Percentiles rank a stretch among this genome's conserved stretches.
These are phyloP conservation scores for Epizoanthus rinbou DNA, from an alignment of 92 coral and sea anemone genomes.

Conservation along the genomic window DNA sequence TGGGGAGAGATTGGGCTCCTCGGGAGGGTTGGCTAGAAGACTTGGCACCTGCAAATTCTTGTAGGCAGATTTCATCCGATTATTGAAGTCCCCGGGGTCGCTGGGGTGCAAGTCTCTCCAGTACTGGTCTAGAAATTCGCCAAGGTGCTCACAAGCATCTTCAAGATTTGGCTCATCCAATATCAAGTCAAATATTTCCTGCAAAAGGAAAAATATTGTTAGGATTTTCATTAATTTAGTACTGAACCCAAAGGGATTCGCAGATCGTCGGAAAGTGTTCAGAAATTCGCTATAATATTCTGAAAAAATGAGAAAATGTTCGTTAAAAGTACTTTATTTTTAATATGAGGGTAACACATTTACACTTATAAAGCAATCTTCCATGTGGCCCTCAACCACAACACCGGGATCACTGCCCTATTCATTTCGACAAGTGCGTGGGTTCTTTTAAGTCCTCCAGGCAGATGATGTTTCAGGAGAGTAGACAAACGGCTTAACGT, in stretches of 20 bases:
- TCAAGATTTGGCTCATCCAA: slow-evolving; percentile 96
- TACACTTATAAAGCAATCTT: no score
- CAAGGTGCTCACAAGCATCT: slow-evolving; percentile 95
- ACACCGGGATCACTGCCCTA: no score
- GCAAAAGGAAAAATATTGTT: not conserved
- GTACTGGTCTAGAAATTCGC: slow-evolving; percentile 94
- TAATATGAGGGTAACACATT: no score
- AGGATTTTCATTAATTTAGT: not conserved
- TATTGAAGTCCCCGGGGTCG: slow-evolving; percentile 65
- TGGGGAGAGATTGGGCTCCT: slow-evolving; percentile 15
- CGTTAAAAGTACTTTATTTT: not conserved
- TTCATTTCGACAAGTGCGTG: no score
- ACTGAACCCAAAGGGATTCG: not conserved
- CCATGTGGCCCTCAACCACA: no score
- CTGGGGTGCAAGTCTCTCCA: slow-evolving; percentile 91
- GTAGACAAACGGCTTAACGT: no score
- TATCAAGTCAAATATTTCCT: slow-evolving; percentile 94
- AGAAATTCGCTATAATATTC: not conserved
- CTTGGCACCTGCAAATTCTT: slow-evolving; percentile 44
- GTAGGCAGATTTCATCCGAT: slow-evolving; percentile 56
- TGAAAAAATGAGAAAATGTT: not conserved
- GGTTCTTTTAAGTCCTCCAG: no score
- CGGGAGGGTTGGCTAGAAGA: slow-evolving; percentile 21
- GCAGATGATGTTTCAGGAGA: no score
- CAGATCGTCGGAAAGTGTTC: not conserved